Evolutionary conservation across 2,113 vertebrate species (phyloP).

Genomic region (Oncorhynchus clarkii): DNA sequence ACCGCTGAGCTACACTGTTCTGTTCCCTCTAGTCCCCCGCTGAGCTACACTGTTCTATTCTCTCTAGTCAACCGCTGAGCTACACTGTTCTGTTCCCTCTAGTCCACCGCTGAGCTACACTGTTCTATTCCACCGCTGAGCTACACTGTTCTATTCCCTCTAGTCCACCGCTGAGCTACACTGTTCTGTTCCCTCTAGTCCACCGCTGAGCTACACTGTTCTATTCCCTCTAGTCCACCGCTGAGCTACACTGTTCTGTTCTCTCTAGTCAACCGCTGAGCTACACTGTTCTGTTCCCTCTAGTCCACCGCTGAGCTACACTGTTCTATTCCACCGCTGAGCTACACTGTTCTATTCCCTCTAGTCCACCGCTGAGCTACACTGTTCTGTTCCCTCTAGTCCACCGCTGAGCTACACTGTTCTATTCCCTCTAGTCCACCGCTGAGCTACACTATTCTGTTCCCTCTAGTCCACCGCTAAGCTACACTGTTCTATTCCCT

Average conservation of each 20-base stretch:
- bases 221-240: too few relatives aligned
- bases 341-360: constrained; percentile 49
- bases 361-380: too few relatives aligned
- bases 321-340: constrained; percentile 23
- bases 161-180: too few relatives aligned
- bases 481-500: constrained; percentile 49
- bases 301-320: too few relatives aligned
- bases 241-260: neutral
- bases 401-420: constrained; percentile 37
- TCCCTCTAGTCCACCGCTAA: constrained; percentile 33
- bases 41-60: neutral
- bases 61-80: constrained; percentile 37
- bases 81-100: constrained; percentile 50
- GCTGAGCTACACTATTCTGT: neutral
- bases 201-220: constrained; percentile 40
- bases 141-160: constrained; percentile 49
- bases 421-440: too few relatives aligned
- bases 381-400: neutral
- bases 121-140: constrained; percentile 26
- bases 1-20: constrained; percentile 44
- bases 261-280: constrained; percentile 37
- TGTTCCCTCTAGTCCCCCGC: too few relatives aligned
- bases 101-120: too few relatives aligned
- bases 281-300: constrained; percentile 49
- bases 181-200: constrained; percentile 8